Percentiles rank a stretch among this genome's conserved stretches.
Evolutionary conservation across 2,888 invertebrate species (phyloP).

Genomic region (Drosophila anceps): DNA sequence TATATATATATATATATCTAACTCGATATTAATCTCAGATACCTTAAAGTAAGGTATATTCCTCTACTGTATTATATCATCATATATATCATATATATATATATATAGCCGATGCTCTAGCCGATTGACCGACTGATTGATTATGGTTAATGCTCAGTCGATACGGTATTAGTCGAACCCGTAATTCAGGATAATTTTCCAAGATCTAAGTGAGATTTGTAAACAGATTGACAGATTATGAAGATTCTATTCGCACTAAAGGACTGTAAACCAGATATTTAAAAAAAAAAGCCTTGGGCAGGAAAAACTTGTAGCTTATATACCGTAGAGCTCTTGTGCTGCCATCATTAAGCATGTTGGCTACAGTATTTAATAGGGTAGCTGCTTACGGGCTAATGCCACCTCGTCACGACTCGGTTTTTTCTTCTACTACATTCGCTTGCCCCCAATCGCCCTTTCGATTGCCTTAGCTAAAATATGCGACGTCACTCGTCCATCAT

Average conservation of each 20-base stretch:
- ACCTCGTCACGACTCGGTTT: neutral
- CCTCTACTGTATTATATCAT: no score
- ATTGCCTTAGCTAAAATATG: constrained; percentile 59
- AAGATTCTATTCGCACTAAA: neutral
- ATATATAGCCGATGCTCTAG: neutral
- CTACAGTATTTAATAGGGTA: neutral
- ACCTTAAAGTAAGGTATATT: no score
- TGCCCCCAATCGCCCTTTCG: neutral
- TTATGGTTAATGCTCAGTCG: neutral
- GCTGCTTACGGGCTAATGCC: neutral
- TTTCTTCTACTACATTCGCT: neutral
- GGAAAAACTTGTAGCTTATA: neutral
- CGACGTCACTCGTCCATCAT: constrained; percentile 72
- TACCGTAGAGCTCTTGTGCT: no score
- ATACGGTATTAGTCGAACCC: no score
- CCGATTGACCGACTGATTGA: neutral
- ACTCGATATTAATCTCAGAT: no score
- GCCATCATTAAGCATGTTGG: neutral
- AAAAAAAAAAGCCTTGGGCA: neutral
- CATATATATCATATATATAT: neutral
- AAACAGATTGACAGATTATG: neutral
- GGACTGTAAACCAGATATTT: neutral
- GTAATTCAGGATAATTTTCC: no score
- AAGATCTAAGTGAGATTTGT: no score
- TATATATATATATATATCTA: neutral